A percentile compares a stretch with the other conserved stretches of the same genome.
These are phyloP conservation scores for Stictonetta naevosa DNA, from an alignment of 2,113 vertebrate species.

Conservation along the genomic window DNA sequence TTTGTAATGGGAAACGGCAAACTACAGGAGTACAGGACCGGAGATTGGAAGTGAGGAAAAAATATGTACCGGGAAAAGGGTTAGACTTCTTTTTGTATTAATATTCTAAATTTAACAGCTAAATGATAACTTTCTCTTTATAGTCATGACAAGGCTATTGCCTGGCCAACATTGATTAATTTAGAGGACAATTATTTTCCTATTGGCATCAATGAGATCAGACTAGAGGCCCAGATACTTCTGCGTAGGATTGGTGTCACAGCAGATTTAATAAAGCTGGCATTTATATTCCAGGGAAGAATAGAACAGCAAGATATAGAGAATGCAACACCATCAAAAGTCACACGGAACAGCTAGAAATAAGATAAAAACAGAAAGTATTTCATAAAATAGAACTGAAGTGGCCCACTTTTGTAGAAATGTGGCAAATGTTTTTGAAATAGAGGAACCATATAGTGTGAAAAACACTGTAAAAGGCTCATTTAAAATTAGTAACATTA, in stretches of 20 bases:
- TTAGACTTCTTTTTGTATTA: background rate
- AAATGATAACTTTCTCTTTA: background rate
- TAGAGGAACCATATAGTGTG: background rate
- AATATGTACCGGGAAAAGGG: background rate
- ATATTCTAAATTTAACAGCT: background rate
- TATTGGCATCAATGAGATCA: background rate
- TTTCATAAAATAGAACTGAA: background rate
- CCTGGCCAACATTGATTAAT: background rate
- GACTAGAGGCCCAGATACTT: background rate
- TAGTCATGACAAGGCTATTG: background rate
- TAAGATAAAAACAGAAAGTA: background rate
- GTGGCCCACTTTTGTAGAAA: background rate
- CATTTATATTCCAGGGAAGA: constrained; percentile 1
- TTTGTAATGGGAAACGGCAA: background rate
- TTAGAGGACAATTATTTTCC: constrained; percentile 12
- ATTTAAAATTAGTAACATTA: background rate
- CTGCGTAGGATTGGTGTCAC: background rate
- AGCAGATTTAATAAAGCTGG: background rate
- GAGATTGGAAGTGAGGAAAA: background rate
- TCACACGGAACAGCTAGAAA: background rate
- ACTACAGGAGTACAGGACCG: background rate
- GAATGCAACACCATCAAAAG: background rate
- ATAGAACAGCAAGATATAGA: constrained; percentile 22
- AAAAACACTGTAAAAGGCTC: background rate
- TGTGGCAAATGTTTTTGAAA: background rate